phyloP scores from a whole-genome alignment of 2,888 invertebrate species.

The Epinotia bilunana region DNA sequence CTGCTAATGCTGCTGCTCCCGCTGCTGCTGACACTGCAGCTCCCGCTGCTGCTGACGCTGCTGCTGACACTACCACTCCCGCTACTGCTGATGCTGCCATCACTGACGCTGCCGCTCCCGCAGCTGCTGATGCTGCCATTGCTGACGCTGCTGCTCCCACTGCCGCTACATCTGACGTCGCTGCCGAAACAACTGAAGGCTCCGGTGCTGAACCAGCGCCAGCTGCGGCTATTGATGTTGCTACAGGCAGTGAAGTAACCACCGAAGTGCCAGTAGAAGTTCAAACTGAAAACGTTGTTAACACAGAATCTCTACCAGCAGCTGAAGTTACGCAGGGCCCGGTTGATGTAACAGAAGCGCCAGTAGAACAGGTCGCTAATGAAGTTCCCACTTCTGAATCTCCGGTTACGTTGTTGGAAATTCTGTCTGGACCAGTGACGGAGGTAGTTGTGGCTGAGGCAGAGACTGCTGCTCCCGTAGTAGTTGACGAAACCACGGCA shows the following conservation, averaged over 20 bases:
- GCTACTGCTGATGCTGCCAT: background rate
- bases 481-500: conserved; percentile 32
- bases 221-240: conserved; percentile 5
- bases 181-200: background rate
- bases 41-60: background rate
- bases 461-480: conserved; percentile 31
- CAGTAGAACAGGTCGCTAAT: conserved; percentile 18
- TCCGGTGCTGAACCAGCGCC: background rate
- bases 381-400: conserved; percentile 23
- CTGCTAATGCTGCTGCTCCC: conserved; percentile 1
- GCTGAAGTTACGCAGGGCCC: conserved; percentile 11
- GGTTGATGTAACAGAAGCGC: conserved; percentile 22
- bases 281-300: background rate
- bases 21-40: conserved; percentile 7
- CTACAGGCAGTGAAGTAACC: conserved; percentile 14
- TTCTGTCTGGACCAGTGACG: conserved; percentile 33
- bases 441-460: conserved; percentile 16
- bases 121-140: background rate
- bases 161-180: background rate
- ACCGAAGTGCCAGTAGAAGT: conserved; percentile 11
- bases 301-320: conserved; percentile 3
- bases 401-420: conserved; percentile 37
- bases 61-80: conserved; percentile 14
- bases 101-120: background rate
- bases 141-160: background rate